Base-by-base conservation (phyloP, 2,888 invertebrate genomes). In the Eupithecia abbreviata region DNA sequence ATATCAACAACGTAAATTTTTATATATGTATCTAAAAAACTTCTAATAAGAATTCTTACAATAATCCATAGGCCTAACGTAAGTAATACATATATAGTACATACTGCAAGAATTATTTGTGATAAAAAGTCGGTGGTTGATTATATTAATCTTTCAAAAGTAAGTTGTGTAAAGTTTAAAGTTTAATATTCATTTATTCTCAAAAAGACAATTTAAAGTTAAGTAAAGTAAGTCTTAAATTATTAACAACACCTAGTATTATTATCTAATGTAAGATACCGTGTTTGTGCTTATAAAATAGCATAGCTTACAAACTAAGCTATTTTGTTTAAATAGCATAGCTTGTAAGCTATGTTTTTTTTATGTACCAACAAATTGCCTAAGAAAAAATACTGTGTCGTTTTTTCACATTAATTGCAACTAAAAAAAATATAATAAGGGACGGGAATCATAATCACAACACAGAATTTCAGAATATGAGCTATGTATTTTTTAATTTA, bases 121-220 rank as follows among this genome's bases (percentile, higher is more conserved):
- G 58, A 72, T 47, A 71, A 15, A 67, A 71, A 71, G 58, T 71
- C 67, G 68, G 72, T 72, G 71, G 67, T 75, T 72, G 45, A 58
- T 18, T 18, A 43, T 43, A 55, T 18, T 58, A 58, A 58, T 58
- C 18, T 58, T 58, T 58, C 18, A n/a, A 18, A 55, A 51, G 5
- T 51, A 9, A 51, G 45, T 51, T 30, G 30, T 30, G 30, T 30
- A 30, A 30, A 30, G 30, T 30, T 30, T 30, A 30, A 30, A 30
- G 30, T 30, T 30, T 30, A 30, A 30, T 30, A 30, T 30, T 30
- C 30, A 30, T 30, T 30, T 30, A 30, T 30, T 30, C 30, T 30
- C 30, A 30, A 30, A 30, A 30, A 30, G 30, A 30, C 30, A 30
- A 30, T 30, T 30, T 30, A 30, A 30, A 30, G 30, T 30, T 30